These are phyloP conservation scores for Megalopta genalis DNA, from an alignment of 1,140 invertebrate genomes.

Conservation along the genomic window DNA sequence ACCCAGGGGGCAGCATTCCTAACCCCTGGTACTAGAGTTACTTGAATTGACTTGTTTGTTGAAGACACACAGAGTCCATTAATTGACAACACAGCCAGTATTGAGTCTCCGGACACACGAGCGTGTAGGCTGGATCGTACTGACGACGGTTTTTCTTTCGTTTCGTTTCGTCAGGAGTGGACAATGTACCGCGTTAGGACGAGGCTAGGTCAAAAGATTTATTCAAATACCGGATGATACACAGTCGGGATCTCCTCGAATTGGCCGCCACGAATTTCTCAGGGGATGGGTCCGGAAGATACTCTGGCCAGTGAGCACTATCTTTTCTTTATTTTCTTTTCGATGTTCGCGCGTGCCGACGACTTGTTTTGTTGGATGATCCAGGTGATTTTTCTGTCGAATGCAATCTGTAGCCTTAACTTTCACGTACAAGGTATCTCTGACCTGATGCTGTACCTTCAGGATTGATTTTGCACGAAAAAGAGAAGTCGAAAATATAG, in stretches of 20 bases:
- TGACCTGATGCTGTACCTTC: too few relatives aligned
- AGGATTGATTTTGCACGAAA: too few relatives aligned
- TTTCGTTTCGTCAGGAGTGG: slow-evolving; percentile 45
- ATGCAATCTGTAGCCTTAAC: slow-evolving; percentile 8
- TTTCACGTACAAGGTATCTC: neutral
- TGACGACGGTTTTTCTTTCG: slow-evolving; percentile 49
- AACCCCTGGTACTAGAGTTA: slow-evolving; percentile 9
- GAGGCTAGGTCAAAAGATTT: slow-evolving; percentile 54
- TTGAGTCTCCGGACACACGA: slow-evolving; percentile 9
- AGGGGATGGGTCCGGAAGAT: slow-evolving; percentile 32
- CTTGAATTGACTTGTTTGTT: too few relatives aligned
- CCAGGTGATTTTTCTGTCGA: slow-evolving; percentile 20
- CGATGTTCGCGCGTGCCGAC: slow-evolving; percentile 14
- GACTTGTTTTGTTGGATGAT: slow-evolving; percentile 7
- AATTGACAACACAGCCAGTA: neutral
- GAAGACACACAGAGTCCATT: neutral
- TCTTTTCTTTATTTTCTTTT: slow-evolving; percentile 57
- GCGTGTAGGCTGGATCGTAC: slow-evolving; percentile 28
- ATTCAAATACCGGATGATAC: slow-evolving; percentile 43
- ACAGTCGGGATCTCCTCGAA: slow-evolving; percentile 40
- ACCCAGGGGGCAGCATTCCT: slow-evolving; percentile 11
- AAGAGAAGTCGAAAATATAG: too few relatives aligned
- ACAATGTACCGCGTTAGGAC: slow-evolving; percentile 51
- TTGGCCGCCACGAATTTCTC: slow-evolving; percentile 44
- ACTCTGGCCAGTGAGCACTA: slow-evolving; percentile 50